Evolutionary conservation across 2,797 vertebrate species (phyloP), one percentile per base, ranked within the genome.

Genomic region (Notamacropus eugenii): DNA sequence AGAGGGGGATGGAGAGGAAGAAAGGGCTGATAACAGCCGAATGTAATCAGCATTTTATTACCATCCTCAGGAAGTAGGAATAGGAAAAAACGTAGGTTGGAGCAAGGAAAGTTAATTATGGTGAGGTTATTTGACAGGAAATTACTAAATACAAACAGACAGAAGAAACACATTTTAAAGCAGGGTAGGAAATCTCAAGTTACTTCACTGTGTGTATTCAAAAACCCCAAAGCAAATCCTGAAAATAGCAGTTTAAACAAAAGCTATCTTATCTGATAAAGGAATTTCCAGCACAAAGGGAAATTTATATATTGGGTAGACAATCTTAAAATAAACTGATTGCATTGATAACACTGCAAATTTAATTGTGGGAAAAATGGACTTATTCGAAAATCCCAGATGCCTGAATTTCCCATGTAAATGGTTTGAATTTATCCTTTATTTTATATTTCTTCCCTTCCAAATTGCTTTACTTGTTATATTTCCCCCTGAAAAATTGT

Each of bases 21-120:
- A 97, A 97, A 98, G 98, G 96, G 97, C 98, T 98, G 98, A 99
- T 98, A 99, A 98, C 98, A 98, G 98, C 97, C 97, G 67, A 98
- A 98, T 98, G 98, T 97, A 99, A 99, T 99, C 98, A 99, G 98
- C 98, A 98, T 99, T 99, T 99, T 99, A 99, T 99, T 99, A 98
- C 99, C 97, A 96, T 98, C 97, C 98, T 98, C 98, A 99, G 98
- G 98, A 99, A 99, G 98, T 98, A 97, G 97, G 98, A 97, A 98
- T 96, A 93, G 97, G 96, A 91, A 54, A 90, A 93, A 95, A 97
- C 96, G 96, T 97, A 98, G 97, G 97, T 97, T 98, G 98, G 97
- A 98, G 98, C 97, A 98, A 98, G 98, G 98, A 99, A 99, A 99
- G 98, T 99, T 99, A 98, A 99, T 99, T 99, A 98, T 98, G 94